Percentiles rank a stretch among this genome's conserved stretches.
These are phyloP conservation scores for Spicauda simplicius DNA, from an alignment of 2,888 invertebrate species.

Conservation along the genomic window DNA sequence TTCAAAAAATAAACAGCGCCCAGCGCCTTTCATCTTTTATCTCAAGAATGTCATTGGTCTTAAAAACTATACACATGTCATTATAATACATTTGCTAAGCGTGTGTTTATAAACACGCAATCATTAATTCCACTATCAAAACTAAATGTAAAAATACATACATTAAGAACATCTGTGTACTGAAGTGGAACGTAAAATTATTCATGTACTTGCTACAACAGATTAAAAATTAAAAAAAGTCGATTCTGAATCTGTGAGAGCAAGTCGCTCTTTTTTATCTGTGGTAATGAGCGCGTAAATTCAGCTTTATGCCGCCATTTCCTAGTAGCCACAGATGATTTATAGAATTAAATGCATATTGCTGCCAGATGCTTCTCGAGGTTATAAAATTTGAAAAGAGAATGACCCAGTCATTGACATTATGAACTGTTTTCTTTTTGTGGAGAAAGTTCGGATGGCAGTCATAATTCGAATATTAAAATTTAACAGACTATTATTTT, in stretches of 20 bases:
- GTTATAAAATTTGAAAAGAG: slow-evolving; percentile 26
- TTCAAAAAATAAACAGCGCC: neutral
- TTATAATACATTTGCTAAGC: neutral
- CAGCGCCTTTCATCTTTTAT: neutral
- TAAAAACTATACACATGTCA: neutral
- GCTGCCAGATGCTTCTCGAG: slow-evolving; percentile 51
- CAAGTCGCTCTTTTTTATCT: slow-evolving; percentile 43
- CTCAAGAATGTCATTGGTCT: neutral
- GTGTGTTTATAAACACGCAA: slow-evolving; percentile 13
- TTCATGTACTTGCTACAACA: slow-evolving; percentile 30
- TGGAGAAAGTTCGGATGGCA: neutral
- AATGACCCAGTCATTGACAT: slow-evolving; percentile 22
- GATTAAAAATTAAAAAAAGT: slow-evolving; percentile 28
- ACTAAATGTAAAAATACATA: slow-evolving; percentile 25
- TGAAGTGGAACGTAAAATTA: slow-evolving; percentile 28
- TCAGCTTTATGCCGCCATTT: slow-evolving; percentile 58
- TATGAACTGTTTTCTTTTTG: neutral
- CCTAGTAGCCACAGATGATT: slow-evolving; percentile 59
- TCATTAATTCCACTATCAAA: slow-evolving; percentile 27
- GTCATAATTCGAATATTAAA: neutral
- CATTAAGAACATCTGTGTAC: slow-evolving; percentile 31
- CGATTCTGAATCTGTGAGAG: slow-evolving; percentile 49
- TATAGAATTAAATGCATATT: slow-evolving; percentile 54
- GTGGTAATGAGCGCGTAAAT: slow-evolving; percentile 54
- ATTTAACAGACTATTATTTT: no score